These are phyloP conservation scores for Cossypha polioptera DNA, from an alignment of 2,797 vertebrate genomes.

Conservation along the genomic window DNA sequence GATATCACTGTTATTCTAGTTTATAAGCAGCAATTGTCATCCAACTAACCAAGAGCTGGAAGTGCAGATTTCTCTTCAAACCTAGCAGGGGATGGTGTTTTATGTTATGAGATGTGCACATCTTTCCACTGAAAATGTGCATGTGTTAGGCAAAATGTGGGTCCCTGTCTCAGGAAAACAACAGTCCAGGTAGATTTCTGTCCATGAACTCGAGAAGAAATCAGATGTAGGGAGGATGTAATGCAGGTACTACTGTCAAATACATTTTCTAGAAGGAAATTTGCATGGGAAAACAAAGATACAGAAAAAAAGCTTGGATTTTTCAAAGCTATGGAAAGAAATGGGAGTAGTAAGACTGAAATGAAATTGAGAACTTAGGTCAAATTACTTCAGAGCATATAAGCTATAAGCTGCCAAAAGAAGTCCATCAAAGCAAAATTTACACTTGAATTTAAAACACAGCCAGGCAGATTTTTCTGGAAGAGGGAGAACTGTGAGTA, in stretches of 20 bases:
- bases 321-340: neutral
- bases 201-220: neutral
- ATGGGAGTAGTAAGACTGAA: neutral
- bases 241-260: neutral
- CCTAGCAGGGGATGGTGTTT: neutral
- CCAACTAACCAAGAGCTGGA: neutral
- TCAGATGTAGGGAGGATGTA: neutral
- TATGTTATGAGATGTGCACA: neutral
- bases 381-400: neutral
- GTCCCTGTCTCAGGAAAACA: neutral
- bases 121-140: neutral
- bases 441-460: neutral
- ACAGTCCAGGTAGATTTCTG: neutral
- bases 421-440: slow-evolving; percentile 3
- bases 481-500: neutral
- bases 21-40: neutral
- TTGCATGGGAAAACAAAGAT: neutral
- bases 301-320: neutral
- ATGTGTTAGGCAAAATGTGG: neutral
- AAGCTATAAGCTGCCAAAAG: neutral
- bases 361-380: neutral
- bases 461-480: neutral
- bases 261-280: neutral
- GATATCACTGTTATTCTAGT: neutral
- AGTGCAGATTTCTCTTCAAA: neutral